Evolutionary conservation across 1,140 invertebrate genomes (phyloP).

Genomic region (Andrena cerasifolii): DNA sequence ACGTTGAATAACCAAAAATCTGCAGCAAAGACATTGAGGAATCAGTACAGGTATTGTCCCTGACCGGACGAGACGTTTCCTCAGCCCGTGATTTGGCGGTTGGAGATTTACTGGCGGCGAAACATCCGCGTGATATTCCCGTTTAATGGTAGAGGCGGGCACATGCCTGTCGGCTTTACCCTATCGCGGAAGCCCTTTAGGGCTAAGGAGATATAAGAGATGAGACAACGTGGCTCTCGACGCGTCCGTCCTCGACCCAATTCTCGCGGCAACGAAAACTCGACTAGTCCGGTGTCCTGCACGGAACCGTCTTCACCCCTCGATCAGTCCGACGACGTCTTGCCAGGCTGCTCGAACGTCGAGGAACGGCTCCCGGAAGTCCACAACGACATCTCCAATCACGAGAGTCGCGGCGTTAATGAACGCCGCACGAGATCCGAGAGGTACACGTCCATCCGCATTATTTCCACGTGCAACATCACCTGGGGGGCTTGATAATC

Average conservation of each 20-base stretch:
- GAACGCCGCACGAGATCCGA: constrained; percentile 76
- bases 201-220: constrained; percentile 59
- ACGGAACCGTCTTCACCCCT: constrained; percentile 62
- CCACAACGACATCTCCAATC: constrained; percentile 37
- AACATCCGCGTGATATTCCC: not conserved
- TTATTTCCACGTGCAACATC: too few relatives aligned
- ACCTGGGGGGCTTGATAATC: too few relatives aligned
- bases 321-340: constrained; percentile 65
- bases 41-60: too few relatives aligned
- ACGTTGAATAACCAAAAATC: too few relatives aligned
- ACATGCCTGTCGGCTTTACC: constrained; percentile 28
- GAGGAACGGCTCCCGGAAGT: constrained; percentile 63
- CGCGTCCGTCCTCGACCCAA: constrained; percentile 69
- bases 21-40: not conserved
- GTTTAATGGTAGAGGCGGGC: constrained; percentile 11
- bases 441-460: constrained; percentile 68
- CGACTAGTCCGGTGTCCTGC: constrained; percentile 62
- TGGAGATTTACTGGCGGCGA: not conserved
- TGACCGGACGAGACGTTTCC: too few relatives aligned
- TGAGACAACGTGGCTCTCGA: constrained; percentile 72
- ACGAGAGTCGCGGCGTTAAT: constrained; percentile 41
- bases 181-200: constrained; percentile 51
- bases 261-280: constrained; percentile 69
- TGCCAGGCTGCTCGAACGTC: constrained; percentile 60
- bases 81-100: too few relatives aligned